Conservation (phyloP, 2,888 invertebrate species). For the Dryadula phaetusa region DNA sequence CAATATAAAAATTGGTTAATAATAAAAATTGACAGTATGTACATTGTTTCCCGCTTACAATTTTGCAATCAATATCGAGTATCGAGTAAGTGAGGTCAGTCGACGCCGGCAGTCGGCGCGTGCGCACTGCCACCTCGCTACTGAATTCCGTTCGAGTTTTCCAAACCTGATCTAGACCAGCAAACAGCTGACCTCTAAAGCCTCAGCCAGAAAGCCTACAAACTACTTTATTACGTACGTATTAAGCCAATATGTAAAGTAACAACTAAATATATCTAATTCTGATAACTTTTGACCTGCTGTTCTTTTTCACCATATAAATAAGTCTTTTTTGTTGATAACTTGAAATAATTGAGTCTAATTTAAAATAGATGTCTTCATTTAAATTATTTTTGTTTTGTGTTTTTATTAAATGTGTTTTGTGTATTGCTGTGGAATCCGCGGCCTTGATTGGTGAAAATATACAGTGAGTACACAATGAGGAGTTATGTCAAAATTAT, state of each 20-base stretch:
- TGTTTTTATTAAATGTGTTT: slow-evolving; percentile 45
- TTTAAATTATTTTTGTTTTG: slow-evolving; percentile 24
- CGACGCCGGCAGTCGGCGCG: slow-evolving; percentile 27
- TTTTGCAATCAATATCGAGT: slow-evolving; percentile 21
- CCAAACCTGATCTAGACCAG: not conserved
- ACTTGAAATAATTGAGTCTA: not conserved
- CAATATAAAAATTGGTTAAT: not conserved
- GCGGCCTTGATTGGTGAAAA: slow-evolving; percentile 55
- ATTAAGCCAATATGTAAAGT: not conserved
- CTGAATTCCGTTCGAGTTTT: no score
- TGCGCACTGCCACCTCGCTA: no score
- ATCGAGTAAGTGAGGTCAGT: slow-evolving; percentile 35
- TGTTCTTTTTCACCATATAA: not conserved
- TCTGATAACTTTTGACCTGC: slow-evolving; percentile 32
- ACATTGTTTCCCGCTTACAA: not conserved
- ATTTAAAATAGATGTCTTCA: slow-evolving; percentile 5
- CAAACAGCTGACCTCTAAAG: slow-evolving; percentile 3
- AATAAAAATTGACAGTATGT: not conserved
- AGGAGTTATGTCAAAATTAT: slow-evolving; percentile 28
- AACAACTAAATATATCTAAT: slow-evolving; percentile 11
- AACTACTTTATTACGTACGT: not conserved
- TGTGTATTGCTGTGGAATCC: slow-evolving; percentile 43
- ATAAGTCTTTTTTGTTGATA: slow-evolving; percentile 8
- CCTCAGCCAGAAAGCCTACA: not conserved
- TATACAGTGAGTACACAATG: slow-evolving; percentile 48